Conservation (phyloP, 2,797 vertebrate species). For the Neopelma chrysocephalum region DNA sequence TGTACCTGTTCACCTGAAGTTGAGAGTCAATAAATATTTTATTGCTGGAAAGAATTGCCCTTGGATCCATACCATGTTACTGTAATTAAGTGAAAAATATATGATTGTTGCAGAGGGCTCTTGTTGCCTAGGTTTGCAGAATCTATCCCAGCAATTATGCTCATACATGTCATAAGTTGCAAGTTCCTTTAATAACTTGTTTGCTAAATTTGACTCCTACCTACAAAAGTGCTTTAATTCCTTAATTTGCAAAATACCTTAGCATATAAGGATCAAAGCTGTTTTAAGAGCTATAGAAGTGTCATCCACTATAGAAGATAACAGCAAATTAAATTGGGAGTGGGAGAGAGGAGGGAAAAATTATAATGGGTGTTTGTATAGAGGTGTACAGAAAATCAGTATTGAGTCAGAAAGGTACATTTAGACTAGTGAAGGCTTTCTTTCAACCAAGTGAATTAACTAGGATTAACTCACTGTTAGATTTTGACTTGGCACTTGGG, state of each 20-base stretch:
- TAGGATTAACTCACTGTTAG: not conserved
- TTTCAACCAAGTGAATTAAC: not conserved
- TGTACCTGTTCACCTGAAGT: not conserved
- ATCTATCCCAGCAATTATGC: conserved; percentile 34
- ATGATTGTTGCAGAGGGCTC: conserved; percentile 29
- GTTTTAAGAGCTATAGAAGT: conserved; percentile 53
- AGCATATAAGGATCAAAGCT: conserved; percentile 58
- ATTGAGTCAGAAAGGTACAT: not conserved
- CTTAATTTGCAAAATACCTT: conserved; percentile 68
- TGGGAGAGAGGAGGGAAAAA: not conserved
- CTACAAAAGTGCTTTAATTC: conserved; percentile 58
- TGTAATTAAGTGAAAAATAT: conserved; percentile 31
- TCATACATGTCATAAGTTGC: conserved; percentile 54
- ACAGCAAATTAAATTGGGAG: conserved; percentile 53
- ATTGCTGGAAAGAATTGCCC: not conserved
- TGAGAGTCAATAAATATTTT: not conserved
- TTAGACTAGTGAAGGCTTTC: not conserved
- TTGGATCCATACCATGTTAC: not conserved
- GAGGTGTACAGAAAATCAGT: not conserved
- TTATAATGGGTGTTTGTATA: conserved; percentile 19
- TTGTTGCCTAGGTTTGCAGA: conserved; percentile 19
- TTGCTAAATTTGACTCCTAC: conserved; percentile 64
- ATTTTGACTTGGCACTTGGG: not conserved
- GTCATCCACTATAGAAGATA: conserved; percentile 29
- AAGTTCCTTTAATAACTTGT: conserved; percentile 69